Evolutionary conservation across 1,140 invertebrate genomes (phyloP).

Genomic region (Stenopsyche tienmushanensis): DNA sequence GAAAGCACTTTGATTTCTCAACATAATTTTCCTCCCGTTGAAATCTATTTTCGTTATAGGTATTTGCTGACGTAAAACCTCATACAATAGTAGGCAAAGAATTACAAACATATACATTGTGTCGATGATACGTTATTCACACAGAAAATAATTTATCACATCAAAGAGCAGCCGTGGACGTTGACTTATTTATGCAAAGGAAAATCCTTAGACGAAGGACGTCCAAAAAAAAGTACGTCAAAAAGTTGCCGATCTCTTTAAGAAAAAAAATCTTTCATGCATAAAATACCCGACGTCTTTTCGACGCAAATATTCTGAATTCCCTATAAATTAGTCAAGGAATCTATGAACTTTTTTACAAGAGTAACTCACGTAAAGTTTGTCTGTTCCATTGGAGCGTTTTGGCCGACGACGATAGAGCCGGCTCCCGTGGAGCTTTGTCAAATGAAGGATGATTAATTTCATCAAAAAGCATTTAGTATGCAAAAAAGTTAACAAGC

Average conservation of each 20-base stretch:
- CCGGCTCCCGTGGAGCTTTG: no score
- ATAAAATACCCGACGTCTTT: background rate
- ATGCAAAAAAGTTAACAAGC: no score
- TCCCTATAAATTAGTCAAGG: no score
- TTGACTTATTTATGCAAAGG: background rate
- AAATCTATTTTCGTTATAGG: background rate
- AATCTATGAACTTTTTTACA: no score
- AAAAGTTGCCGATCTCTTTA: background rate
- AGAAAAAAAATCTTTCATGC: background rate
- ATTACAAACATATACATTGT: background rate
- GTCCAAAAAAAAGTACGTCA: background rate
- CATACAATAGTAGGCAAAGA: background rate
- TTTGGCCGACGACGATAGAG: no score
- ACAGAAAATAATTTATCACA: background rate
- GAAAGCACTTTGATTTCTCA: conserved; percentile 3
- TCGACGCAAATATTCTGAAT: no score
- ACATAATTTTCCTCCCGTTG: background rate
- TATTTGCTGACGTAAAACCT: no score
- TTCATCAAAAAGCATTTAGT: no score
- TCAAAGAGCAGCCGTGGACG: background rate
- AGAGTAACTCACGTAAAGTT: no score
- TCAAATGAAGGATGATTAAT: no score
- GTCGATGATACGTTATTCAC: background rate
- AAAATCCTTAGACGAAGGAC: background rate
- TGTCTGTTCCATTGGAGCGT: no score